Conservation (phyloP, 2,888 invertebrate genomes). For the Drosophila austrosaltans region DNA sequence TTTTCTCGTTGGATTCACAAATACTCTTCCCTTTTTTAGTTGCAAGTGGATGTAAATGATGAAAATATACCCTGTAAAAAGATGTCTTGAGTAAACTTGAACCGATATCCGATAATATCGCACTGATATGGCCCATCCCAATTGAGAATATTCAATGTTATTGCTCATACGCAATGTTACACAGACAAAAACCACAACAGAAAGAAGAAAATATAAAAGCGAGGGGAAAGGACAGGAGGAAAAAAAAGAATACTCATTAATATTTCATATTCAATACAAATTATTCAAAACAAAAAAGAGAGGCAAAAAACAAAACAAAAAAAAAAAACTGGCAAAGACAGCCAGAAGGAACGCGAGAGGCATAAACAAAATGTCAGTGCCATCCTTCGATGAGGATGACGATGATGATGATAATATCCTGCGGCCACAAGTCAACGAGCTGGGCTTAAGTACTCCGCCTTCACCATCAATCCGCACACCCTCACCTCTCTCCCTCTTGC, state of each 20-base stretch:
- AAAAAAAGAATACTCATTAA: slow-evolving; percentile 67
- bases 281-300: slow-evolving; percentile 76
- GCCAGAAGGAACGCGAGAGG: slow-evolving; percentile 56
- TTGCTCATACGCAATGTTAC: slow-evolving; percentile 61
- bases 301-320: slow-evolving; percentile 26
- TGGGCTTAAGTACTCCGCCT: slow-evolving; percentile 46
- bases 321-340: background rate
- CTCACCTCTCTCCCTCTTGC: background rate
- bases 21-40: too few relatives aligned
- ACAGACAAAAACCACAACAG: slow-evolving; percentile 10
- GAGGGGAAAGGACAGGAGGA: too few relatives aligned
- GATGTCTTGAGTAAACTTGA: too few relatives aligned
- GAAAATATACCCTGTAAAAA: too few relatives aligned
- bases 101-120: background rate
- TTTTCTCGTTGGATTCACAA: too few relatives aligned
- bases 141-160: slow-evolving; percentile 75
- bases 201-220: slow-evolving; percentile 28
- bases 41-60: too few relatives aligned
- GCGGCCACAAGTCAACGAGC: slow-evolving; percentile 61
- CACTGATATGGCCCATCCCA: background rate
- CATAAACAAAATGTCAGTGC: slow-evolving; percentile 56
- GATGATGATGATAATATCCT: slow-evolving; percentile 43
- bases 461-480: background rate
- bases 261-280: slow-evolving; percentile 77
- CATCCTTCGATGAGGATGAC: slow-evolving; percentile 11